Percentiles rank a stretch among this genome's conserved stretches.
These are phyloP conservation scores for Macrophya annulata DNA, from an alignment of 2,888 invertebrate genomes.

Conservation along the genomic window DNA sequence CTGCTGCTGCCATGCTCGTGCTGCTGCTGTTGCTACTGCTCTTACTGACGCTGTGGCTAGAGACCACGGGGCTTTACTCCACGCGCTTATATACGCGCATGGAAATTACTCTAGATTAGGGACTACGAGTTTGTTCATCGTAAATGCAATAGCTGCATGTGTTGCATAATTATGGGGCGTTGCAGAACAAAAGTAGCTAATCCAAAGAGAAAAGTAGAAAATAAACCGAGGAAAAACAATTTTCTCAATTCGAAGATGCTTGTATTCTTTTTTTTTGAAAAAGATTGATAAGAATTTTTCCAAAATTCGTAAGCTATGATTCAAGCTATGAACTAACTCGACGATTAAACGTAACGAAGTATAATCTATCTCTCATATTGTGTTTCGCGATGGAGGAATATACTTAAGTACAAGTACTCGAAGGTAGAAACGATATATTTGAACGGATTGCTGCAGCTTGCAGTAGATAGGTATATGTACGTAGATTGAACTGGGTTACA, in stretches of 20 bases:
- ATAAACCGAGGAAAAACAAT: too few species aligned
- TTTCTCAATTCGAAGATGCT: too few species aligned
- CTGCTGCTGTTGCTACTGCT: slow-evolving; percentile 6
- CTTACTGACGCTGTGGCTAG: background rate
- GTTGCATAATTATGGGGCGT: background rate
- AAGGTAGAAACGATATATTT: background rate
- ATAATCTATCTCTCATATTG: background rate
- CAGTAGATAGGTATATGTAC: background rate
- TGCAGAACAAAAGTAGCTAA: background rate
- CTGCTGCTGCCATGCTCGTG: slow-evolving; percentile 26
- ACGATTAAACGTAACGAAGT: background rate
- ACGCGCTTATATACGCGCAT: slow-evolving; percentile 4
- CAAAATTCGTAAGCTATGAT: background rate
- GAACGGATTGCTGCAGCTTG: slow-evolving; percentile 15
- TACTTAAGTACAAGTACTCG: background rate
- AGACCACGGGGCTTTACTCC: background rate
- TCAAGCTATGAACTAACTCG: background rate
- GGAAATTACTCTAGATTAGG: slow-evolving; percentile 17
- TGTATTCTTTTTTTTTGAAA: too few species aligned
- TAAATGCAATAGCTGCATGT: background rate
- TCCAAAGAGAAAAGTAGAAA: background rate
- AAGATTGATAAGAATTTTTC: background rate
- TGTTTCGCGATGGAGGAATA: background rate
- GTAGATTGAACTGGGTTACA: slow-evolving; percentile 31
- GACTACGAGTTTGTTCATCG: background rate